phyloP scores from a whole-genome alignment of 1,140 invertebrate species.

The Drosophila subpulchrella region DNA sequence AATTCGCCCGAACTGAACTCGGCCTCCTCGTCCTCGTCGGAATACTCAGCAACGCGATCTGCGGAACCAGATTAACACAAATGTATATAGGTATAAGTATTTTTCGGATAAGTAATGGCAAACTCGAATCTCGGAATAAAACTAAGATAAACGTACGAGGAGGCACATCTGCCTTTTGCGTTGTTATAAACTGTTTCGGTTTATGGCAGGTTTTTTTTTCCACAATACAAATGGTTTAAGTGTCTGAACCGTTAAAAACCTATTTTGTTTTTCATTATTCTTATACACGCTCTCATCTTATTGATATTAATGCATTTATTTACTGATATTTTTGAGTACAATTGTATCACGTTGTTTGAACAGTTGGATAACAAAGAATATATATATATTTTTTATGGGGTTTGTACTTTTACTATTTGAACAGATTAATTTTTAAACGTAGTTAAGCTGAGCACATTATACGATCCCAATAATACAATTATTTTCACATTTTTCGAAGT shows the following conservation, averaged over 20 bases:
- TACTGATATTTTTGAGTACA: not conserved
- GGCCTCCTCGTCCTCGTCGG: slow-evolving; percentile 88
- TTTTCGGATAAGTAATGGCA: slow-evolving; percentile 22
- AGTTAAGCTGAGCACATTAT: no score
- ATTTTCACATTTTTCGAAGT: no score
- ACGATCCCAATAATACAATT: no score
- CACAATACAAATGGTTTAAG: slow-evolving; percentile 3
- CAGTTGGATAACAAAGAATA: not conserved
- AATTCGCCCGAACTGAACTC: slow-evolving; percentile 89
- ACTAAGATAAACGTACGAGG: slow-evolving; percentile 4
- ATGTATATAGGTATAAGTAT: not conserved
- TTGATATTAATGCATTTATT: not conserved
- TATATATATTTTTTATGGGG: not conserved
- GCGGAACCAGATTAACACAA: slow-evolving; percentile 28
- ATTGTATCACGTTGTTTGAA: not conserved
- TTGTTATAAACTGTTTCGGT: slow-evolving; percentile 10
- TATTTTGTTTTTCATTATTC: not conserved
- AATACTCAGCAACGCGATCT: slow-evolving; percentile 88
- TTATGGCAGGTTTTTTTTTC: slow-evolving; percentile 1
- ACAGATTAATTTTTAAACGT: not conserved
- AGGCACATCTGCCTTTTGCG: slow-evolving; percentile 10
- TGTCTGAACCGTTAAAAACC: slow-evolving; percentile 3
- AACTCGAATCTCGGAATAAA: slow-evolving; percentile 12
- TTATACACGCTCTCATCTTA: not conserved
- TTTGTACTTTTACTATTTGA: not conserved